Evolutionary conservation across 2,797 vertebrate species (phyloP).

Genomic region (Tarsius wallacei): DNA sequence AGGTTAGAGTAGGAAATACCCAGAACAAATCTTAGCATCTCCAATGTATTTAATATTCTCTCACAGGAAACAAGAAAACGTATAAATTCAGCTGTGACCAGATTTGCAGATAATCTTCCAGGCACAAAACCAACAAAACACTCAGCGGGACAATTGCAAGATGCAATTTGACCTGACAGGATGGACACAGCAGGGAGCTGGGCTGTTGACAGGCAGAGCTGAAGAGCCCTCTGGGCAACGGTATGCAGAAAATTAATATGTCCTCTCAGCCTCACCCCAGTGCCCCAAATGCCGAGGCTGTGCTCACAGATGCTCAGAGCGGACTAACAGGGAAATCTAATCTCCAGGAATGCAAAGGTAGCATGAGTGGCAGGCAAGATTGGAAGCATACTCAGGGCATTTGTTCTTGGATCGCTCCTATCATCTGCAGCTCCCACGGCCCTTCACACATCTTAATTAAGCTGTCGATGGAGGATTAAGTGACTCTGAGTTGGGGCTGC

Average conservation of each 20-base stretch:
- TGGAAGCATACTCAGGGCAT: neutral
- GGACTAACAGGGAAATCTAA: neutral
- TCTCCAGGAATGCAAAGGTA: neutral
- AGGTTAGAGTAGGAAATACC: neutral
- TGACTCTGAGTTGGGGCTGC: constrained; percentile 26
- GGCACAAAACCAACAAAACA: constrained; percentile 67
- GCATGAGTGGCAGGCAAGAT: neutral
- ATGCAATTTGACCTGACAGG: constrained; percentile 79
- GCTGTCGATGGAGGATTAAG: constrained; percentile 50
- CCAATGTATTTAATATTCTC: neutral
- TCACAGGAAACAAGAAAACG: constrained; percentile 27
- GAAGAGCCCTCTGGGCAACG: constrained; percentile 29
- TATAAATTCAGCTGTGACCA: constrained; percentile 44
- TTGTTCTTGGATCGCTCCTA: constrained; percentile 63
- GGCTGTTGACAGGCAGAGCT: constrained; percentile 54
- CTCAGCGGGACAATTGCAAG: constrained; percentile 61
- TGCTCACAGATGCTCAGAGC: neutral
- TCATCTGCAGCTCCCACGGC: neutral
- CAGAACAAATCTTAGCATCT: neutral
- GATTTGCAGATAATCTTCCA: constrained; percentile 63
- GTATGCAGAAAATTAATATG: constrained; percentile 63
- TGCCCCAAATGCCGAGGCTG: neutral
- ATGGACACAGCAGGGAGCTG: constrained; percentile 38
- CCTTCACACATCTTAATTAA: constrained; percentile 77
- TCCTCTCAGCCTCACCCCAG: neutral